Conservation (phyloP, 2,888 invertebrate genomes). For the Liopterus haemorrhoidalis region DNA sequence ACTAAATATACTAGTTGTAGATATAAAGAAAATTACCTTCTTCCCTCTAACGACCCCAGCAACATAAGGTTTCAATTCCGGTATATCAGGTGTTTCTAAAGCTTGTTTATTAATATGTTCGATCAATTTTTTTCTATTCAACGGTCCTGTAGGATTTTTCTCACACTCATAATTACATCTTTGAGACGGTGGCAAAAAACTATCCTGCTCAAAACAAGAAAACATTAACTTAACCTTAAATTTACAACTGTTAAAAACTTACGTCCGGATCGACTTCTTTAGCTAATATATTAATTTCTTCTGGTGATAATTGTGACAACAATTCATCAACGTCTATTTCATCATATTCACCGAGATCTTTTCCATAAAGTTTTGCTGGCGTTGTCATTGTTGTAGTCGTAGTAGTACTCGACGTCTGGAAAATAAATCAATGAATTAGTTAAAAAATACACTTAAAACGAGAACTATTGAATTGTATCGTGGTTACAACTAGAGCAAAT, state of each 20-base stretch:
- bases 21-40: conserved; percentile 54
- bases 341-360: conserved; percentile 84
- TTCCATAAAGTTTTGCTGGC: conserved; percentile 82
- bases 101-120: conserved; percentile 98
- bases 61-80: conserved; percentile 90
- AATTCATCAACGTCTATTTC: conserved; percentile 95
- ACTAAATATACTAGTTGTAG: conserved; percentile 6
- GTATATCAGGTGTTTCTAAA: conserved; percentile 95
- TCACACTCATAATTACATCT: conserved; percentile 93
- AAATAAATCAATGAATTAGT: conserved; percentile 38
- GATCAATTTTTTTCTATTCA: conserved; percentile 90
- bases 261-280: conserved; percentile 99
- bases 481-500: too few species aligned
- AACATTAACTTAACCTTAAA: too few species aligned
- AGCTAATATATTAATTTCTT: conserved; percentile 94
- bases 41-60: conserved; percentile 87
- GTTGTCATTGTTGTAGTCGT: conserved; percentile 87
- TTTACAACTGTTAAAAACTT: conserved; percentile 49
- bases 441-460: conserved; percentile 14
- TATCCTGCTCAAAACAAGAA: conserved; percentile 65
- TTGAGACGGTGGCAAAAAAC: conserved; percentile 92
- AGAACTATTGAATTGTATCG: too few species aligned
- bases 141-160: conserved; percentile 91
- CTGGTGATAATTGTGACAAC: conserved; percentile 84
- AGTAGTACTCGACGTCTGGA: conserved; percentile 82